Base-by-base conservation (phyloP, 2,113 vertebrate species). In the Mastomys natalensis region DNA sequence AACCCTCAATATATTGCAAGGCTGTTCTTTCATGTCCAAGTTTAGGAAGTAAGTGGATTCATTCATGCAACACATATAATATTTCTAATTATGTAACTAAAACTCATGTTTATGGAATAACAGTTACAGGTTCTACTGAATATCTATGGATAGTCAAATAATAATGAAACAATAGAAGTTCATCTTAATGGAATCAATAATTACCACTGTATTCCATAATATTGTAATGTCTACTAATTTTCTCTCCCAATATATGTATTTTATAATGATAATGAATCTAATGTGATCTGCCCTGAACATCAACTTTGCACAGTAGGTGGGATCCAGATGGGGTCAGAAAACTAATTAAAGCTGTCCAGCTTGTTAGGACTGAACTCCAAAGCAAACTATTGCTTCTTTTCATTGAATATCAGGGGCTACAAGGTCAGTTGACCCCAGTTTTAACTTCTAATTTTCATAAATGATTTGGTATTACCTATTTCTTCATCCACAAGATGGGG, bases 21-120 rank as follows among this genome's bases (percentile, higher is more conserved):
- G 24, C 0, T 76, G 2, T 81, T 81, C 11, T 51, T 66, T 73
- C 8, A 43, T 60, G 66, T 80, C 10, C 7, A 91, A 22, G 8
- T 89, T 95, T 93, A 87, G 89, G 31, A 8, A 90, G 87, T 1
- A 92, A 64, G 51, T 76, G 53, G 51, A 55, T 86, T 86, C 43
- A 64, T 93, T 87, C 15, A 86, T 53, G 4, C 87, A 73, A 76
- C 48, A 7, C 3, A 58, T n/a, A 55, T 10, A 62, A n/a, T 85
- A n/a, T 53, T 74, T 92, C 62, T 43, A 84, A 43, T 92, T 82
- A 40, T 70, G 15, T 74, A 89, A 60, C 24, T 45, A 91, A 95
- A 89, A 6, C 1, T 88, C 48, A 24, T 43, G 15, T 68, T 94
- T 85, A 87, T 82, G 73, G 72, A 8, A 5, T 64, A 85, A 48